phyloP scores from a whole-genome alignment of 2,113 vertebrate species.

The Phrynosoma blainvillii region DNA sequence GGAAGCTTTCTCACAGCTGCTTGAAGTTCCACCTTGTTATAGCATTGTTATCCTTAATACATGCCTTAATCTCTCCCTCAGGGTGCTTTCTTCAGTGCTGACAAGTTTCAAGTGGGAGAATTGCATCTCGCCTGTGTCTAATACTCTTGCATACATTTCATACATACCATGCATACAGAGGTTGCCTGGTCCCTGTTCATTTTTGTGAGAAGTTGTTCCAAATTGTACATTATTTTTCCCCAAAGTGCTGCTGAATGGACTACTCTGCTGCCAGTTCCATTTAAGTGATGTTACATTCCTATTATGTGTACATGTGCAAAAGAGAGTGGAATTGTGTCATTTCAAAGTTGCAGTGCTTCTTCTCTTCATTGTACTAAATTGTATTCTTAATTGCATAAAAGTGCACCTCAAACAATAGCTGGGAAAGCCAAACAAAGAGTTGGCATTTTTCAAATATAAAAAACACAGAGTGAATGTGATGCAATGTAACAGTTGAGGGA shows the following conservation, averaged over 20 bases:
- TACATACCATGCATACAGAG: no score
- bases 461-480: not conserved
- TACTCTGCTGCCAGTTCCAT: not conserved
- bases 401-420: not conserved
- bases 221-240: not conserved
- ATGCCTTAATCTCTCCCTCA: constrained; percentile 48
- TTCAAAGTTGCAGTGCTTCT: not conserved
- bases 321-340: not conserved
- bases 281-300: not conserved
- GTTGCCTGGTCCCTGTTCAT: constrained; percentile 25
- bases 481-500: not conserved
- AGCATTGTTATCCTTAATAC: constrained; percentile 45
- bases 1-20: constrained; percentile 1
- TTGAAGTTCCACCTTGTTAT: constrained; percentile 49
- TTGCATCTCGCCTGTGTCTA: constrained; percentile 47
- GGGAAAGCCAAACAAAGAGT: not conserved
- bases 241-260: not conserved
- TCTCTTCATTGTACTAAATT: not conserved
- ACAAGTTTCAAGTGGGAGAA: constrained; percentile 46
- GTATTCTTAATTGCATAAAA: not conserved
- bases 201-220: not conserved
- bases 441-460: not conserved
- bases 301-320: no score
- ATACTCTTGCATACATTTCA: constrained; percentile 28
- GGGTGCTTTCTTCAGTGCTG: constrained; percentile 44